Evolutionary conservation across 1,140 invertebrate species (phyloP).

Genomic region (Tachypleus tridentatus): DNA sequence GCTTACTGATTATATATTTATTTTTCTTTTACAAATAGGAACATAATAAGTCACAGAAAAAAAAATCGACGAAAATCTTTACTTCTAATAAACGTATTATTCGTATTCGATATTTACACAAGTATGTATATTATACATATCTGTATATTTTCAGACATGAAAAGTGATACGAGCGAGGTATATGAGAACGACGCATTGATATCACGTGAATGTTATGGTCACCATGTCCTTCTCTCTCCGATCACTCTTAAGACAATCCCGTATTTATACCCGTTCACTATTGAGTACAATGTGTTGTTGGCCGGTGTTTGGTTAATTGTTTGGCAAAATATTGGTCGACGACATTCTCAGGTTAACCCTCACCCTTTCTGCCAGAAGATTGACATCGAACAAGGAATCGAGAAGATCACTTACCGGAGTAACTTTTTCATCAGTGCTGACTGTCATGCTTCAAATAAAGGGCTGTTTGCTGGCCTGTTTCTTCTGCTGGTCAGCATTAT

Average conservation of each 20-base stretch:
- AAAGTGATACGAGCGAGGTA: too few relatives aligned
- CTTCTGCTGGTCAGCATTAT: constrained; percentile 44
- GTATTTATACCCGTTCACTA: constrained; percentile 58
- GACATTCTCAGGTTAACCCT: constrained; percentile 29
- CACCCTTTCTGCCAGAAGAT: constrained; percentile 18
- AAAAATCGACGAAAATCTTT: too few relatives aligned
- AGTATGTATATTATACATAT: too few relatives aligned
- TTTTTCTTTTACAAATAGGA: too few relatives aligned
- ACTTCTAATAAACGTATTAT: too few relatives aligned
- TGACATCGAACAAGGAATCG: constrained; percentile 18
- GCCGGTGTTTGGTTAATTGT: constrained; percentile 57
- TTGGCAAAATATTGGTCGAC: constrained; percentile 54
- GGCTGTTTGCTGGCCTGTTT: constrained; percentile 51
- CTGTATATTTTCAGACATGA: too few relatives aligned
- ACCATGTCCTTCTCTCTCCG: background rate
- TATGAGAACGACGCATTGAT: too few relatives aligned
- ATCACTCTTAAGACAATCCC: constrained; percentile 19
- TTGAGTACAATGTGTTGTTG: constrained; percentile 59
- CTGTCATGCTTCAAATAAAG: constrained; percentile 56
- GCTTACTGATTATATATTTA: too few relatives aligned
- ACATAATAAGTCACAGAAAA: too few relatives aligned
- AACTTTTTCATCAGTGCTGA: constrained; percentile 53
- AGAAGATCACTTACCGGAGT: constrained; percentile 29
- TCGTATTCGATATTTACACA: too few relatives aligned
- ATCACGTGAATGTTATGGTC: background rate